Conservation (phyloP, 2,797 vertebrate species). For the Melopsittacus undulatus region DNA sequence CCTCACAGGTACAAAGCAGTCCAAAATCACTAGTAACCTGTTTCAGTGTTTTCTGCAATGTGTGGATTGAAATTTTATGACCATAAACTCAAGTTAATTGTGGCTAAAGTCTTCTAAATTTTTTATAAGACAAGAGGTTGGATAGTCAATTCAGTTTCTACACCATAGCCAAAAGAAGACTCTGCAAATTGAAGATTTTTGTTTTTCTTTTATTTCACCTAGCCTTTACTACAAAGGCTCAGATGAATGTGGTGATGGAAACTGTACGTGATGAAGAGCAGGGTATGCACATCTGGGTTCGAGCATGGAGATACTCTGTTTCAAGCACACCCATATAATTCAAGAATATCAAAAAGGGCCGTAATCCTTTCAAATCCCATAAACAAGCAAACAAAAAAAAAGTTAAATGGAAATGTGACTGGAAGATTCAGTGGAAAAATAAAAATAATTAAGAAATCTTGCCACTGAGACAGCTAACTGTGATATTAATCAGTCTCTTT, state of each 20-base stretch:
- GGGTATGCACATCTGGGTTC: not conserved
- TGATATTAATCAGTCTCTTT: not conserved
- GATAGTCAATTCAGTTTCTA: not conserved
- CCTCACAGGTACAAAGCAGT: not conserved
- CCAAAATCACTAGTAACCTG: conserved; percentile 19
- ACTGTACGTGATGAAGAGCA: not conserved
- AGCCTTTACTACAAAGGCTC: not conserved
- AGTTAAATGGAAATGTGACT: not conserved
- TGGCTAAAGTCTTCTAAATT: not conserved
- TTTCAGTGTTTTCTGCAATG: not conserved
- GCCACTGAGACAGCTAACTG: not conserved
- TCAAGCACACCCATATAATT: not conserved
- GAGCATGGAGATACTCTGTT: not conserved
- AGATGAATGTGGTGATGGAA: not conserved
- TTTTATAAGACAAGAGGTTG: not conserved
- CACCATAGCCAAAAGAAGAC: not conserved
- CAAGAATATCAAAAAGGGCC: not conserved
- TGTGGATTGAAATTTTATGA: conserved; percentile 21
- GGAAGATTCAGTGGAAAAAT: not conserved
- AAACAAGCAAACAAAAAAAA: not conserved
- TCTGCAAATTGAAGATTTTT: not conserved
- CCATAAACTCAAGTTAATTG: not conserved
- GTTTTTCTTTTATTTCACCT: not conserved
- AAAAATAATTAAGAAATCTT: not conserved
- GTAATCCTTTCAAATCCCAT: not conserved